phyloP scores from a whole-genome alignment of 2,113 vertebrate genomes.

The Raphicerus campestris region DNA sequence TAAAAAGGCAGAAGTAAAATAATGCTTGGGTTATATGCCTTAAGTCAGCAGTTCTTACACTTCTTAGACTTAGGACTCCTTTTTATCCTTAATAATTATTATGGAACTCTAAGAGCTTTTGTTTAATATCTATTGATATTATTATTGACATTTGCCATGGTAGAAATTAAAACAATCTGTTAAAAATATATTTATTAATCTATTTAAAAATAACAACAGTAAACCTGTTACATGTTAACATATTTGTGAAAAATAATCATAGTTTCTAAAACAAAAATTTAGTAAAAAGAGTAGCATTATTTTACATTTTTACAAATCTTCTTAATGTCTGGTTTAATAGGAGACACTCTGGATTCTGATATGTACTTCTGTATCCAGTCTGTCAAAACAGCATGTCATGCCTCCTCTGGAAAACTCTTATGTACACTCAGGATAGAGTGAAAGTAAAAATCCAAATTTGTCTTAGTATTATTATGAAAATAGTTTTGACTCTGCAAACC shows the following conservation, averaged over 20 bases:
- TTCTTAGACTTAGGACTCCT: background rate
- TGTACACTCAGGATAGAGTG: background rate
- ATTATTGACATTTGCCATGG: background rate
- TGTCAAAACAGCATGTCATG: background rate
- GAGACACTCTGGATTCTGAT: background rate
- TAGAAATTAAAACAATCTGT: constrained; percentile 8
- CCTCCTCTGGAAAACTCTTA: background rate
- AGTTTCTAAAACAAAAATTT: constrained; percentile 27
- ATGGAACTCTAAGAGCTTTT: background rate
- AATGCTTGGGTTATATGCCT: background rate
- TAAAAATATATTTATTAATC: background rate
- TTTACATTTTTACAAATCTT: background rate
- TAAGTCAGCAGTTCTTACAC: background rate
- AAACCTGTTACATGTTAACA: background rate
- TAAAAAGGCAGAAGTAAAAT: background rate
- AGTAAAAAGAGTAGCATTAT: background rate
- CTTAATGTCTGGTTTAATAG: background rate
- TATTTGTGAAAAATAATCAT: background rate
- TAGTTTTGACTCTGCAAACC: background rate
- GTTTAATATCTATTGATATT: background rate
- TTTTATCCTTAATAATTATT: background rate
- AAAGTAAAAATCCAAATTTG: background rate
- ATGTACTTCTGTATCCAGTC: background rate
- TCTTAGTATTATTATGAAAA: constrained; percentile 4
- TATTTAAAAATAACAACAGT: background rate